Conservation (phyloP, 2,113 vertebrate genomes). For the Anser cygnoides region DNA sequence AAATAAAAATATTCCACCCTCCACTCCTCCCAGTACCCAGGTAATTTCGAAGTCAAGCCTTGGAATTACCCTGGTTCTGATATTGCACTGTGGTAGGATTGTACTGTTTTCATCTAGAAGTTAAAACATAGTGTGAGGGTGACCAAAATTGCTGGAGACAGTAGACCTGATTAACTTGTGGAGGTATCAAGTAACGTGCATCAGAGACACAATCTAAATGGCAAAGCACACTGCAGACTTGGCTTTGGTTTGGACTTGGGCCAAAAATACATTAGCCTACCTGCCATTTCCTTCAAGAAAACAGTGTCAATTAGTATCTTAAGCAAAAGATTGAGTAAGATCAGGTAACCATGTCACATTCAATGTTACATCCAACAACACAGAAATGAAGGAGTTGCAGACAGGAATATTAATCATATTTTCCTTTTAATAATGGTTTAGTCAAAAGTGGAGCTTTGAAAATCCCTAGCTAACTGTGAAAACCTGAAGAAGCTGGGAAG, state of each 20-base stretch:
- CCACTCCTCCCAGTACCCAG: neutral
- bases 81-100: constrained; percentile 39
- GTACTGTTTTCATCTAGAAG: neutral
- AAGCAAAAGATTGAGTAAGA: constrained; percentile 12
- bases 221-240: neutral
- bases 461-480: constrained; percentile 73
- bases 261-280: neutral
- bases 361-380: constrained; percentile 14
- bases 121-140: neutral
- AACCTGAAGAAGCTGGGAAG: constrained; percentile 66
- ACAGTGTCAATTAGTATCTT: neutral
- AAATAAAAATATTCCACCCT: neutral
- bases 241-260: neutral
- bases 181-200: neutral
- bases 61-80: constrained; percentile 11
- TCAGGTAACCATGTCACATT: constrained; percentile 18
- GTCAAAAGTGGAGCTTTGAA: constrained; percentile 77
- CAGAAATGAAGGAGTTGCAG: constrained; percentile 65
- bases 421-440: constrained; percentile 80
- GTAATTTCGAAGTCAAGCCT: constrained; percentile 26
- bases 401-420: constrained; percentile 65
- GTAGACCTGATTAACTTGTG: neutral
- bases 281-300: constrained; percentile 9
- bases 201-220: neutral
- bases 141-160: constrained; percentile 26